Evolutionary conservation across 2,113 vertebrate species (phyloP).

Genomic region (Meles meles): DNA sequence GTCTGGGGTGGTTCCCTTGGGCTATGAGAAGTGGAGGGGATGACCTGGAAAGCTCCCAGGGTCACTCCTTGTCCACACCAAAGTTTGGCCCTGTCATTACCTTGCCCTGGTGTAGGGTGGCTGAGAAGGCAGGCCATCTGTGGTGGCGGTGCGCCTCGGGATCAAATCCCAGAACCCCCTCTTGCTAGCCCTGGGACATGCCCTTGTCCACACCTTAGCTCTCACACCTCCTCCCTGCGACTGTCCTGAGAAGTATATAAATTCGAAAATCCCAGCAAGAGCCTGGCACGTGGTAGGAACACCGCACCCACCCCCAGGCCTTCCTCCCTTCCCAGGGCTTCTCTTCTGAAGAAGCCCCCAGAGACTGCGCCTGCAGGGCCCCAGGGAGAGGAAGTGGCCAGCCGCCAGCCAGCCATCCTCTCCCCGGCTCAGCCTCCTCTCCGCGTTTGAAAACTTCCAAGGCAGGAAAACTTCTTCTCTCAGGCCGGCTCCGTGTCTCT

Average conservation of each 20-base stretch:
- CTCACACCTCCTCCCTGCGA: not conserved
- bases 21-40: not conserved
- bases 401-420: not conserved
- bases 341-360: fast-evolving
- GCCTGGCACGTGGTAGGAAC: not conserved
- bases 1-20: not conserved
- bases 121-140: not conserved
- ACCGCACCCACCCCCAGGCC: not conserved
- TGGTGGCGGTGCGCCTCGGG: fast-evolving
- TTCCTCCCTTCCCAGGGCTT: not conserved
- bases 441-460: slow-evolving; percentile 69
- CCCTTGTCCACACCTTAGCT: too few relatives aligned
- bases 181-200: not conserved
- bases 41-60: not conserved
- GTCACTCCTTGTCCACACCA: not conserved
- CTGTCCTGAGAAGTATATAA: not conserved
- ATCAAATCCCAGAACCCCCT: not conserved
- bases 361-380: not conserved
- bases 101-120: not conserved
- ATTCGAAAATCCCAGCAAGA: not conserved
- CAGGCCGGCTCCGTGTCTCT: not conserved
- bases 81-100: not conserved
- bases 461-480: slow-evolving; percentile 51
- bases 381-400: not conserved
- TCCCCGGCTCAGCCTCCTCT: not conserved